Conservation (phyloP, 2,113 vertebrate species). For the Sapajus apella region DNA sequence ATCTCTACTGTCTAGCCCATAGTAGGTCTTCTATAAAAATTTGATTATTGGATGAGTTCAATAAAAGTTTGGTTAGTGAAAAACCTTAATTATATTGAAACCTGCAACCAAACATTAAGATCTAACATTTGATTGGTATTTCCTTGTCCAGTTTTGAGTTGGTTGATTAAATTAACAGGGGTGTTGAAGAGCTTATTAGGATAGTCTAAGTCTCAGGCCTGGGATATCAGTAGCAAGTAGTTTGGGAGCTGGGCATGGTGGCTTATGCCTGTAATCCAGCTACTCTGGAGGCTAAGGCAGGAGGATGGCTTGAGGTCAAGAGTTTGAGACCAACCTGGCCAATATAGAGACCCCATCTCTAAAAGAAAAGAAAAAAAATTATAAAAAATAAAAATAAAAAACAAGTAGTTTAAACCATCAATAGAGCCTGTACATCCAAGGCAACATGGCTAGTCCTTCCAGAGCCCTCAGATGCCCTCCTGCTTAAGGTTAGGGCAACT, state of each 20-base stretch:
- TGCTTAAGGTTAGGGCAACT: background rate
- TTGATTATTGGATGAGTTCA: background rate
- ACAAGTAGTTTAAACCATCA: background rate
- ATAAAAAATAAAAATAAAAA: too few species aligned
- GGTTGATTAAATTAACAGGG: background rate
- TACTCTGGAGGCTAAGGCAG: too few species aligned
- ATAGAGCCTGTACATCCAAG: background rate
- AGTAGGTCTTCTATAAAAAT: background rate
- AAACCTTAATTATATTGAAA: background rate
- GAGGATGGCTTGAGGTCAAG: too few species aligned
- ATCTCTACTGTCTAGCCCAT: background rate
- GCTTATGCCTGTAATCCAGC: too few species aligned
- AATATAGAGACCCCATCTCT: too few species aligned
- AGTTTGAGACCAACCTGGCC: too few species aligned
- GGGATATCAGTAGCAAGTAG: background rate
- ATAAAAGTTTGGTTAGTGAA: background rate
- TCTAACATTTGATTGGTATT: background rate
- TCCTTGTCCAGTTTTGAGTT: background rate
- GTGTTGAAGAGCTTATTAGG: background rate
- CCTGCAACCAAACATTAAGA: background rate
- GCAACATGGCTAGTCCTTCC: background rate
- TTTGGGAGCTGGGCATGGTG: too few species aligned
- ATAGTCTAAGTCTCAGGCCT: background rate
- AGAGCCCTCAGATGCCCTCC: rapidly evolving
- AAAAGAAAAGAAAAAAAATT: too few species aligned